These are phyloP conservation scores for Campoletis sonorensis DNA, from an alignment of 1,140 invertebrate genomes.

Conservation along the genomic window DNA sequence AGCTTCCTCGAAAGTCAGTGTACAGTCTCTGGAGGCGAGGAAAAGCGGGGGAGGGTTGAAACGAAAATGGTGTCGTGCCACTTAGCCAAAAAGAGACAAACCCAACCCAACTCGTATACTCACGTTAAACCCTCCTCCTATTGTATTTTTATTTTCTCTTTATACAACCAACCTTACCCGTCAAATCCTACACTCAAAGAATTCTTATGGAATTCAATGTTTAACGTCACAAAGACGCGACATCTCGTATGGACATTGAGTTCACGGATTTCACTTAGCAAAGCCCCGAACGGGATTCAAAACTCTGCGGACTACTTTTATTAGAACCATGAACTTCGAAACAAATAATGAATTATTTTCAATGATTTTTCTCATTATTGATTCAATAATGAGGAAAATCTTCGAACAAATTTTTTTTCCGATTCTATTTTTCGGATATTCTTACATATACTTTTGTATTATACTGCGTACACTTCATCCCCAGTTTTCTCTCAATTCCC, in stretches of 20 bases:
- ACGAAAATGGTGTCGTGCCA: constrained; percentile 72
- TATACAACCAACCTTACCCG: not conserved
- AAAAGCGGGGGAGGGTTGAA: constrained; percentile 57
- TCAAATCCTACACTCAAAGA: not conserved
- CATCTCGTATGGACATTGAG: not conserved
- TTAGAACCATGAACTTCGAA: not conserved
- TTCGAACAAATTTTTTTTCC: no score
- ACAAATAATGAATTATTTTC: no score
- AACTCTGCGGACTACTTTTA: not conserved
- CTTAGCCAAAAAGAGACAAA: constrained; percentile 57
- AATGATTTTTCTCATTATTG: no score
- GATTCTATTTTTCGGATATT: no score
- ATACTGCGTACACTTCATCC: no score
- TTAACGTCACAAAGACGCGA: not conserved
- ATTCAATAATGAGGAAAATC: no score
- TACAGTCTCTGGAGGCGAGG: constrained; percentile 61
- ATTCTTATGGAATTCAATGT: constrained; percentile 39
- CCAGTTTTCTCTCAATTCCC: no score
- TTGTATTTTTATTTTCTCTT: constrained; percentile 36
- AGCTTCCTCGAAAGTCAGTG: constrained; percentile 20
- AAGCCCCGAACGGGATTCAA: not conserved
- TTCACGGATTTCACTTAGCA: constrained; percentile 1
- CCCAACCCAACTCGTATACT: not conserved
- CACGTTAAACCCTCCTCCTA: constrained; percentile 20
- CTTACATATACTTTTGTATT: no score